Percentiles rank a stretch among this genome's conserved stretches.
phyloP scores from a whole-genome alignment of 2,888 invertebrate genomes.

The Andrena bucephala region DNA sequence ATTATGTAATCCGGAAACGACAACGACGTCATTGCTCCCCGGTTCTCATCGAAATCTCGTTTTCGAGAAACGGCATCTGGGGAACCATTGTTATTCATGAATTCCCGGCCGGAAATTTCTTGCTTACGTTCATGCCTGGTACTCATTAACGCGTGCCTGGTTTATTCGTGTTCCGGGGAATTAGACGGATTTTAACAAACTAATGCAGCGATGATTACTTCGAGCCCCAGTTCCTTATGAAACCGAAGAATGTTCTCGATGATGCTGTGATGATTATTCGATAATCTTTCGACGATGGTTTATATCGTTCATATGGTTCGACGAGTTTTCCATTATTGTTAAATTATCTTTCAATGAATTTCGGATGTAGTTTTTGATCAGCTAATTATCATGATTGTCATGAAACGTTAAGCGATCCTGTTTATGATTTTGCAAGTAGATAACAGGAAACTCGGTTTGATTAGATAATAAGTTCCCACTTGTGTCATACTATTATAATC shows the following conservation, averaged over 20 bases:
- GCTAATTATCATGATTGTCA: too few species aligned
- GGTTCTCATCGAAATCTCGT: background rate
- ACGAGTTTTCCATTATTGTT: background rate
- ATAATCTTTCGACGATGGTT: background rate
- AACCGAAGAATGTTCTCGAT: too few species aligned
- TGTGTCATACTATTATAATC: too few species aligned
- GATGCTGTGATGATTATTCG: too few species aligned
- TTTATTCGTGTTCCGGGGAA: constrained; percentile 47
- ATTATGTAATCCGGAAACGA: constrained; percentile 21
- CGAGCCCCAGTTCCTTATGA: background rate
- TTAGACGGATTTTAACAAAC: constrained; percentile 6
- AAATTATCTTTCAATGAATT: background rate
- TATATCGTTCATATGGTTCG: too few species aligned
- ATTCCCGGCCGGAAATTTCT: constrained; percentile 47
- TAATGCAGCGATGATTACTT: background rate
- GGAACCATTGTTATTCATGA: constrained; percentile 51
- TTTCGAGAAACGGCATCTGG: constrained; percentile 28
- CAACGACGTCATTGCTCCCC: background rate
- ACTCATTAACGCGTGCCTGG: constrained; percentile 49
- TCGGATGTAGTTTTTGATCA: background rate
- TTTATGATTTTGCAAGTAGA: too few species aligned
- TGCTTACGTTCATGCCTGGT: constrained; percentile 26
- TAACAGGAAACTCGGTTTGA: too few species aligned
- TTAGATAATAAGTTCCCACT: too few species aligned
- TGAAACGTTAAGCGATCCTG: too few species aligned